phyloP scores from a whole-genome alignment of 2,888 invertebrate species.

The Gymnoscelis rufifasciata region DNA sequence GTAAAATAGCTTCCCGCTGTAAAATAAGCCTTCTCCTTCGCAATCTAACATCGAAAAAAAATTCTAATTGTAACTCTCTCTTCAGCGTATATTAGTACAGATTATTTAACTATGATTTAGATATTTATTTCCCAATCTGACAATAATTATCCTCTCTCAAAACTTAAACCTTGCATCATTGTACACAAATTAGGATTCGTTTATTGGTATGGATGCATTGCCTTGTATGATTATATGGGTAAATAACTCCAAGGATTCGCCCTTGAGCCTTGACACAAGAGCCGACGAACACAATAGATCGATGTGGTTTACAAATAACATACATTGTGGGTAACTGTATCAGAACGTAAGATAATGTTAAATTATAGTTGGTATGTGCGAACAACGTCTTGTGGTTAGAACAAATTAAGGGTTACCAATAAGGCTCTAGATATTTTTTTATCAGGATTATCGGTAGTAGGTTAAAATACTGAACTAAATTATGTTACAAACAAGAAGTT shows the following conservation, averaged over 20 bases:
- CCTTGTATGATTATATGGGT: constrained; percentile 34
- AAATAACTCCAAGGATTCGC: constrained; percentile 46
- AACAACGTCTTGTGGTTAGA: constrained; percentile 13
- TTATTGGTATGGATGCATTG: background rate
- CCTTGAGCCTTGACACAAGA: constrained; percentile 64
- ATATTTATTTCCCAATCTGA: too few species aligned
- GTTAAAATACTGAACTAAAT: too few species aligned
- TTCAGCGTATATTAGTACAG: too few species aligned
- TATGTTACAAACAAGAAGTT: too few species aligned
- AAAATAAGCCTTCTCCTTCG: too few species aligned
- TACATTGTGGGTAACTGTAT: constrained; percentile 11
- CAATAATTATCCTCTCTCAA: constrained; percentile 3
- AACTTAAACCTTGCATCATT: constrained; percentile 1
- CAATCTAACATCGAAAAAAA: too few species aligned
- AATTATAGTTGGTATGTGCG: constrained; percentile 15
- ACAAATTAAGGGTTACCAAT: too few species aligned
- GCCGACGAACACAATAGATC: constrained; percentile 46
- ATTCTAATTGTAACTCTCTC: too few species aligned
- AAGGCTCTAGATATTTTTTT: too few species aligned
- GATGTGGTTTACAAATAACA: background rate
- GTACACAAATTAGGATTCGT: background rate
- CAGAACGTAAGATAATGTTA: constrained; percentile 21
- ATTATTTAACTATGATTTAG: too few species aligned
- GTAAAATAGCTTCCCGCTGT: too few species aligned
- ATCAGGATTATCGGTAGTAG: too few species aligned